Evolutionary conservation across 2,113 vertebrate genomes (phyloP).

Genomic region (cattle (Bos taurus)): DNA sequence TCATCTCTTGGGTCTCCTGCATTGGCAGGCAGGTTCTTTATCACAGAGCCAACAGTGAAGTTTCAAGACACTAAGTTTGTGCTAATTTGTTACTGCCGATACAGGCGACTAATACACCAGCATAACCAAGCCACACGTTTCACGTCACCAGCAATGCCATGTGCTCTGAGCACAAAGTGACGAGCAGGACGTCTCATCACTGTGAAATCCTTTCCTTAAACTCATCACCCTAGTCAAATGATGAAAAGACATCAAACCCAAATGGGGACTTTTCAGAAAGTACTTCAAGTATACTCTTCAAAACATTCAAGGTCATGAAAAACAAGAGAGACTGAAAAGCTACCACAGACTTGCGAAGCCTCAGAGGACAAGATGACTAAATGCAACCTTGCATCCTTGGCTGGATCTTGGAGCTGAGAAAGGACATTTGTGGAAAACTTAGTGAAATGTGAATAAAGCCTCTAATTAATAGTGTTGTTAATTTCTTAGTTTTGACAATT

Average conservation of each 20-base stretch:
- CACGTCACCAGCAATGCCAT: neutral
- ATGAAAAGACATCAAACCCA: neutral
- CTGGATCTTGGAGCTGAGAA: neutral
- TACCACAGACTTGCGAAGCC: neutral
- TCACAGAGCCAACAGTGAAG: neutral
- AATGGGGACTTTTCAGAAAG: neutral
- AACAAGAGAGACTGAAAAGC: neutral
- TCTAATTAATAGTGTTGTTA: neutral
- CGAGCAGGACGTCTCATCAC: neutral
- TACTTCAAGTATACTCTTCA: neutral
- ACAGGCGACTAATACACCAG: neutral
- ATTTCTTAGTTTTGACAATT: neutral
- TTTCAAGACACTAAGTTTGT: neutral
- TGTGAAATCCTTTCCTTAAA: neutral
- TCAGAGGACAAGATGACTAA: neutral
- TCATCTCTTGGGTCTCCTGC: neutral
- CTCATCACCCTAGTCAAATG: neutral
- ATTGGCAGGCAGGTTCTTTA: neutral
- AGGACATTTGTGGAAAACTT: neutral
- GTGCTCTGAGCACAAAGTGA: accelerated
- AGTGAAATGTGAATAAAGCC: neutral
- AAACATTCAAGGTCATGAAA: neutral
- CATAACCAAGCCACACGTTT: neutral
- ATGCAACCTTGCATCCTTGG: neutral
- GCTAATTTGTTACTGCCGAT: neutral